Conservation (phyloP, 2,113 vertebrate species). For the Chaetorhynchus papuensis region DNA sequence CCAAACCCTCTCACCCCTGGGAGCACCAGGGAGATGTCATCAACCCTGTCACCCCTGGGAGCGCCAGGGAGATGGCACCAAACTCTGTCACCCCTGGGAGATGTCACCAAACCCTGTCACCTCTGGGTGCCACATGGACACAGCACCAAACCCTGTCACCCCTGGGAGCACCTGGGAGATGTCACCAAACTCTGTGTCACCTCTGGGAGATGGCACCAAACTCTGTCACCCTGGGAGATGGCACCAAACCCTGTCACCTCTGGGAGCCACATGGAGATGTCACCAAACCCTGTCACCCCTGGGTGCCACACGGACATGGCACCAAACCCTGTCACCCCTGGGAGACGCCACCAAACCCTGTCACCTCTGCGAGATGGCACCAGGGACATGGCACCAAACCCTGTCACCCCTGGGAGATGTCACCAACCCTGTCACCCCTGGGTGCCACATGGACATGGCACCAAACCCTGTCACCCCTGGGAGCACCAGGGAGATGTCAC, state of each 20-base stretch:
- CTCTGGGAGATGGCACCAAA: too few relatives aligned
- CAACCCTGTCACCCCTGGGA: neutral
- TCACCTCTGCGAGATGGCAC: neutral
- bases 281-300: neutral
- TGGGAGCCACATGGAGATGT: neutral
- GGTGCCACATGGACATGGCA: too few relatives aligned
- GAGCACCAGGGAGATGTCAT: accelerated
- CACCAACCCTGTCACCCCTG: too few relatives aligned
- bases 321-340: too few relatives aligned
- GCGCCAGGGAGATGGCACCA: neutral
- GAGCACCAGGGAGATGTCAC: neutral
- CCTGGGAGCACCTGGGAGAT: neutral
- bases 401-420: too few relatives aligned
- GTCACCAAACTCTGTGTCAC: too few relatives aligned
- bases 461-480: neutral
- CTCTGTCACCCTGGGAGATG: neutral
- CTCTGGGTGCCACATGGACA: neutral
- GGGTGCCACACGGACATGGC: neutral
- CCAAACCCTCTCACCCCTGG: too few relatives aligned
- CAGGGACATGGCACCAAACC: too few relatives aligned
- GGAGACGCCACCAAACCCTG: neutral
- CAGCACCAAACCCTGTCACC: neutral
- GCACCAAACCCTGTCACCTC: too few relatives aligned
- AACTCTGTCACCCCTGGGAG: neutral
- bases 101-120: neutral